Evolutionary conservation across 2,797 vertebrate species (phyloP), one percentile per base, ranked within the genome.

Genomic region (Chelon auratus): DNA sequence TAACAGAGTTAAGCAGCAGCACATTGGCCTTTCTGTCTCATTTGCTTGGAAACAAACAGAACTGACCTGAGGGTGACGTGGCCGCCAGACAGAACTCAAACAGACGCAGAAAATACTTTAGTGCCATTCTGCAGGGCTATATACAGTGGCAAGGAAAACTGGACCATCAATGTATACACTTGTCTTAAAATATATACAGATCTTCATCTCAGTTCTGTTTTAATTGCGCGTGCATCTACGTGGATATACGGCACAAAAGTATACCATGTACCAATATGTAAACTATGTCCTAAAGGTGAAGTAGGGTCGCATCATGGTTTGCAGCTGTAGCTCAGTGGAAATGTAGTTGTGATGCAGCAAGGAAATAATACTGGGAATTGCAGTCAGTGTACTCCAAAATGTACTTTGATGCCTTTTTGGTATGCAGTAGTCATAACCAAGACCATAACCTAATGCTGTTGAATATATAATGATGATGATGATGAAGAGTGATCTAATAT

Each of bases 1-100:
- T 80, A 85, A 86, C 75, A 47, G 60, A 69, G 82, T 88, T 86
- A 80, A 71, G 71, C 59, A 68, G 69, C 26, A 82, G 54, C 72
- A 30, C 54, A 26, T 17, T 68, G 74, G 17, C 76, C 68, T 81
- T 74, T 83, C 67, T 67, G 63, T 74, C 75, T 80, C 53, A 74
- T 88, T 72, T 84, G 59, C 80, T 76, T 71, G 69, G 63, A 85
- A 83, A 76, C 33, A 62, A 52, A 64, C 65, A 53, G 61, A 80
- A 45, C 55, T 80, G 83, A 80, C 81, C 53, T 5, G 51, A 83
- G 63, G 83, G 40, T 71, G 69, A 82, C 72, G 53, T 63, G 43
- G 24, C 58, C 53, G 61, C 37, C 18, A 66, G 59, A 48, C 55
- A 69, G 43, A 66, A 48, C 68, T 43, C 30, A 58, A 54, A 71